A percentile compares a stretch with the other conserved stretches of the same genome.
These are phyloP conservation scores for Litoditis marina DNA, from an alignment of 2,888 invertebrate species.

Conservation along the genomic window DNA sequence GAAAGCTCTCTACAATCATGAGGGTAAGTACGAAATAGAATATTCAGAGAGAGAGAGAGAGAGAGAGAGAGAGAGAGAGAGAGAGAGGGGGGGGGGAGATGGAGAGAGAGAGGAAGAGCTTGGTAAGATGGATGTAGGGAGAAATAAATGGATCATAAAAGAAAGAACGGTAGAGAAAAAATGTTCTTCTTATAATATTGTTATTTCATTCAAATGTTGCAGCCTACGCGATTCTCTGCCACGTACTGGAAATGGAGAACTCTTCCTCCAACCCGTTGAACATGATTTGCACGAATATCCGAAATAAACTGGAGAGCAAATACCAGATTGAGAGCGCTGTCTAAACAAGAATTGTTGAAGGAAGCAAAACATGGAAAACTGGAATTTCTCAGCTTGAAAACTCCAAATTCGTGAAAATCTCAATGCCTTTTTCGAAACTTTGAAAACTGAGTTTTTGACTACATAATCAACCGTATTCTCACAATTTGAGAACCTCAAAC, in stretches of 20 bases:
- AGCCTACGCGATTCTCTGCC: conserved; percentile 45
- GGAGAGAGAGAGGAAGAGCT: too few species aligned
- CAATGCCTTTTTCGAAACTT: too few species aligned
- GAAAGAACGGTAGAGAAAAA: too few species aligned
- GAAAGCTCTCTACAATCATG: conserved; percentile 46
- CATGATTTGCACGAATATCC: conserved; percentile 54
- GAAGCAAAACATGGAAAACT: neutral
- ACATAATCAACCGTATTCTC: too few species aligned
- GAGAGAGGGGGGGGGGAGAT: too few species aligned
- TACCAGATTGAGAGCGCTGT: conserved; percentile 46
- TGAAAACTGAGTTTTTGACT: too few species aligned
- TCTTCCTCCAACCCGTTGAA: conserved; percentile 43
- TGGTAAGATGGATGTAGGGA: too few species aligned
- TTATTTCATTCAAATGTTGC: conserved; percentile 7
- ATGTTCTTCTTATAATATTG: neutral
- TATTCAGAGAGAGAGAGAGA: neutral
- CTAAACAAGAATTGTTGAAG: too few species aligned
- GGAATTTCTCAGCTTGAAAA: too few species aligned
- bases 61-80: too few species aligned
- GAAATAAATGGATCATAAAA: too few species aligned
- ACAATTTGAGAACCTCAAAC: neutral
- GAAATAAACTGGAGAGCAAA: conserved; percentile 41
- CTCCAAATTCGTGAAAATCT: too few species aligned
- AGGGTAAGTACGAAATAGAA: conserved; percentile 29
- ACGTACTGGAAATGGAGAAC: conserved; percentile 44